phyloP scores from a whole-genome alignment of 2,888 invertebrate genomes.

The Pyrocoelia pectoralis region DNA sequence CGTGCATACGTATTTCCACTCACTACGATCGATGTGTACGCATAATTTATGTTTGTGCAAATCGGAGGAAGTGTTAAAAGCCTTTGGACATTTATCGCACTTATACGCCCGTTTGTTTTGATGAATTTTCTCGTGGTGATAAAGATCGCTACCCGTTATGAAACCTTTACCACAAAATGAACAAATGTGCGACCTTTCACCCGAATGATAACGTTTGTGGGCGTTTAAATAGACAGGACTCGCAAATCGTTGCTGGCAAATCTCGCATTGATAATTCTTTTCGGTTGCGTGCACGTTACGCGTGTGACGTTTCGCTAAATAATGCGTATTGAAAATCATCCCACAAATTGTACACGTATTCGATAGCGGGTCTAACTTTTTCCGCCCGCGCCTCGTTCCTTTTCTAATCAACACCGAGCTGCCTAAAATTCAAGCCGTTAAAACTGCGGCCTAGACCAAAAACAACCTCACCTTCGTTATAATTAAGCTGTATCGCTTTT shows the following conservation, averaged over 20 bases:
- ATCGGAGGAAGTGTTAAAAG: constrained; percentile 55
- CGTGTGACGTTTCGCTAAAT: constrained; percentile 49
- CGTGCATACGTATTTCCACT: constrained; percentile 53
- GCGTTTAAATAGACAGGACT: constrained; percentile 52
- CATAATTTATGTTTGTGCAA: constrained; percentile 55
- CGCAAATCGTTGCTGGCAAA: constrained; percentile 51
- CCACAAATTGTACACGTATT: constrained; percentile 47
- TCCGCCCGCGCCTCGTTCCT: constrained; percentile 26
- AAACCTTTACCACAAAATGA: constrained; percentile 60
- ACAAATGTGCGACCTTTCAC: constrained; percentile 52
- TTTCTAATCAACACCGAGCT: background rate
- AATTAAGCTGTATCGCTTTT: background rate
- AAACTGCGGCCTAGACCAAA: background rate
- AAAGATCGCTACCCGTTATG: constrained; percentile 53
- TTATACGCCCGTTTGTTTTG: constrained; percentile 52
- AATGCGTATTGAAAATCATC: constrained; percentile 48
- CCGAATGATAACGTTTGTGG: constrained; percentile 50
- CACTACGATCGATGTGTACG: constrained; percentile 50
- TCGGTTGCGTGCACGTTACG: constrained; percentile 53
- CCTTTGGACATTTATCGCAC: constrained; percentile 53
- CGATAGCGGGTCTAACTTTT: constrained; percentile 24
- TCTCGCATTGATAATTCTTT: constrained; percentile 51
- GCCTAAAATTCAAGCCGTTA: no score
- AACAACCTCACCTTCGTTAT: background rate
- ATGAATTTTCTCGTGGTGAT: constrained; percentile 56